These are phyloP conservation scores for Epistrophe eligans DNA, from an alignment of 2,888 invertebrate species.

Conservation along the genomic window DNA sequence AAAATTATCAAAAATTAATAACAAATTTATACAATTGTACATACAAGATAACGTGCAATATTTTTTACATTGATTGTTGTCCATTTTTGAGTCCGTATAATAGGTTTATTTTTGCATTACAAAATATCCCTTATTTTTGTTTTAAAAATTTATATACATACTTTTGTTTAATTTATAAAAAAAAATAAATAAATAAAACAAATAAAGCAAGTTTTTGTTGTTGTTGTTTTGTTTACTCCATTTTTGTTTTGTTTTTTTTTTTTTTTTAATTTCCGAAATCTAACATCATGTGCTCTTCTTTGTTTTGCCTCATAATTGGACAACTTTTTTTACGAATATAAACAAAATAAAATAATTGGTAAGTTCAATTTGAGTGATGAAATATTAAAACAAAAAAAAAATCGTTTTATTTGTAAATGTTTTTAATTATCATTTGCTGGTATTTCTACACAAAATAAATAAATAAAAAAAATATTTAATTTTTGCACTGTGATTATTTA, in stretches of 20 bases:
- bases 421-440: slow-evolving; percentile 67
- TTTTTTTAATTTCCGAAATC: slow-evolving; percentile 77
- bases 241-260: slow-evolving; percentile 60
- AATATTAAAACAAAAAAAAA: slow-evolving; percentile 72
- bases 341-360: slow-evolving; percentile 75
- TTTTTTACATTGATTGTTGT: slow-evolving; percentile 1
- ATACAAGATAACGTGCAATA: neutral
- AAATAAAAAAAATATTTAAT: slow-evolving; percentile 1
- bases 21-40: too few species aligned
- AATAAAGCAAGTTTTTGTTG: slow-evolving; percentile 5
- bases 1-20: too few species aligned
- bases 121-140: slow-evolving; percentile 6
- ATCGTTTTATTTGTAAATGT: slow-evolving; percentile 73
- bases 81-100: slow-evolving; percentile 18
- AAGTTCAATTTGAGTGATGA: slow-evolving; percentile 75
- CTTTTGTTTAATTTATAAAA: neutral
- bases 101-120: neutral
- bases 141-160: neutral
- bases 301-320: slow-evolving; percentile 80
- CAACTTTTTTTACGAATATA: slow-evolving; percentile 76
- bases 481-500: neutral
- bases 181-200: neutral
- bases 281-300: slow-evolving; percentile 79
- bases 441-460: slow-evolving; percentile 57
- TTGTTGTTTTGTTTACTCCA: slow-evolving; percentile 32